A percentile compares a stretch with the other conserved stretches of the same genome.
phyloP scores from a whole-genome alignment of 2,113 vertebrate species.

The Pelmatolapia mariae region DNA sequence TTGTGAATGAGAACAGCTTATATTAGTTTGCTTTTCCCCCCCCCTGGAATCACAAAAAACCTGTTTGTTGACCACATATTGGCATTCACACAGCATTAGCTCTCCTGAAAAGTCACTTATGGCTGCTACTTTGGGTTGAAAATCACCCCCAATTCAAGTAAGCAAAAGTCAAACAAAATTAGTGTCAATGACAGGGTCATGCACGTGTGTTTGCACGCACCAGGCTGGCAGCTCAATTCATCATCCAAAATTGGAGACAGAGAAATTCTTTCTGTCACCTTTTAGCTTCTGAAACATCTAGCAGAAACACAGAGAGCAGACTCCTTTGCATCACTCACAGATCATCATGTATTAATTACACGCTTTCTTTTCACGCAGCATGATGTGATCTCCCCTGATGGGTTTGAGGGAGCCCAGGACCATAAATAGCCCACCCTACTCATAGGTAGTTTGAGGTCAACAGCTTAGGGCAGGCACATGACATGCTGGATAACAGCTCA shows the following conservation, averaged over 20 bases:
- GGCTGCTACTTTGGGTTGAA: neutral
- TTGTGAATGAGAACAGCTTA: neutral
- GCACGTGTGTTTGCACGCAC: neutral
- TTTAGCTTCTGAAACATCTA: constrained; percentile 11
- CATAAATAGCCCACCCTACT: constrained; percentile 24
- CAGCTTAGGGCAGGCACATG: neutral
- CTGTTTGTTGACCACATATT: neutral
- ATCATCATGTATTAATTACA: constrained; percentile 5
- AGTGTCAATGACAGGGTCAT: neutral
- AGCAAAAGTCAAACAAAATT: neutral
- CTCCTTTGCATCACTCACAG: neutral
- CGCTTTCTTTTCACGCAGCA: neutral
- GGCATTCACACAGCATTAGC: neutral
- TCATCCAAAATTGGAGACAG: neutral
- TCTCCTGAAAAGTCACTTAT: neutral
- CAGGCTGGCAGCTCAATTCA: neutral
- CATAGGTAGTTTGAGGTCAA: constrained; percentile 24
- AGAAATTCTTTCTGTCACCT: neutral
- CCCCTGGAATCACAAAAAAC: neutral
- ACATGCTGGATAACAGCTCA: neutral
- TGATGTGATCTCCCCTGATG: constrained; percentile 15
- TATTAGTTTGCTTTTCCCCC: neutral
- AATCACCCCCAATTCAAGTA: neutral
- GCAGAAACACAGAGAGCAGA: neutral
- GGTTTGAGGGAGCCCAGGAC: neutral